Base-by-base conservation (phyloP, 1,140 invertebrate genomes). In the Homalodisca vitripennis region DNA sequence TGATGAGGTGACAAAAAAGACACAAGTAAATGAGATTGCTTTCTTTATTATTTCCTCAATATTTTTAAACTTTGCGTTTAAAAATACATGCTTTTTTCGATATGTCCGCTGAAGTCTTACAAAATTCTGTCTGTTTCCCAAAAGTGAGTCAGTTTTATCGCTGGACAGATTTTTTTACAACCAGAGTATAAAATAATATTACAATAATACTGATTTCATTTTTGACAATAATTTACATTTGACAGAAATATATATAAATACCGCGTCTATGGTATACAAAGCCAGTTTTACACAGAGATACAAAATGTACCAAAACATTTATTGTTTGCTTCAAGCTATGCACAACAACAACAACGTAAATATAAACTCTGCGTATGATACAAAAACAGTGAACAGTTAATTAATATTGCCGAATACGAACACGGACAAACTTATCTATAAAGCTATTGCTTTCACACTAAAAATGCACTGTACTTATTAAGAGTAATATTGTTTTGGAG, bases 281-380 rank as follows among this genome's bases (percentile, higher is more conserved):
- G 17, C 22, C 17, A 51, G 22, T 12, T 20, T 41, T 41, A 41
- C 34, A 41, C 34, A 41, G 6, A 10, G 34, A n/a, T 51, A 51
- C 48, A 51, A 51, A 51, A 51, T 51, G n/a, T 51, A 51, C 48
- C 48, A 51, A 51, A 51, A 51, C 48, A 51, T 51, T 22, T 20
- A 51, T 3, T 51, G 14, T 22, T 10, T 51, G n/a, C n/a, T n/a
- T n/a, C n/a, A n/a, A n/a, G n/a, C n/a, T n/a, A 51, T 51, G 3
- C 48, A 51, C 22, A 22, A 14, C 17, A n/a, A 41, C 3, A 22
- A 51, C 48, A 51, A 51, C 48, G 22, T 22, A 51, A 51, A 51
- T n/a, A 51, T 51, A 51, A n/a, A 51, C 48, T 51, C 48, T 51
- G 48, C n/a, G 3, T 51, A 51, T 51, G n/a, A n/a, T n/a, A n/a